Percentiles rank a stretch among this genome's conserved stretches.
Evolutionary conservation across 1,140 invertebrate genomes (phyloP).

Genomic region (Drosophila pachea): DNA sequence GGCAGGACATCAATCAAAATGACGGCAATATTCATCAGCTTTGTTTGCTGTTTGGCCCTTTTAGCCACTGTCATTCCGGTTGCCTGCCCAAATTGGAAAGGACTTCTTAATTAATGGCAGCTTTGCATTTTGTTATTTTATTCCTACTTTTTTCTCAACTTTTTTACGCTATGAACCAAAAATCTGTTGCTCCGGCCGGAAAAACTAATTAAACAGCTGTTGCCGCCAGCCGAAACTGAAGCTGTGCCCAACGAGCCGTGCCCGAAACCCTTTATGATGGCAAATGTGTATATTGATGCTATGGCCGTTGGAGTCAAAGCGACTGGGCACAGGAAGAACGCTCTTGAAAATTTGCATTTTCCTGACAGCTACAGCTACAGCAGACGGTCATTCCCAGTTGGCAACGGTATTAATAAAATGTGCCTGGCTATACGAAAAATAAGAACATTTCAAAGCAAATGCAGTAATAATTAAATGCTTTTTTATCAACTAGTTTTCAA

Average conservation of each 20-base stretch:
- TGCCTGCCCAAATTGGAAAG: slow-evolving; percentile 47
- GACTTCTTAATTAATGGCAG: slow-evolving; percentile 55
- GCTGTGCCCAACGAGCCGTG: slow-evolving; percentile 34
- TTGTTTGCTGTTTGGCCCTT: slow-evolving; percentile 4
- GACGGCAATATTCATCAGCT: slow-evolving; percentile 23
- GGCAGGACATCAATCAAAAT: slow-evolving; percentile 59
- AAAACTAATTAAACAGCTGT: slow-evolving; percentile 58
- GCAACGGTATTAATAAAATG: background rate
- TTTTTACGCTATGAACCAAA: slow-evolving; percentile 5
- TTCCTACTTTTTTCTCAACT: background rate
- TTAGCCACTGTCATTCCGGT: slow-evolving; percentile 10
- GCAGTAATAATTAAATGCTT: background rate
- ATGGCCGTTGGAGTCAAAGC: background rate
- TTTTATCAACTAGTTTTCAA: background rate
- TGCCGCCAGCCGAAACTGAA: slow-evolving; percentile 19
- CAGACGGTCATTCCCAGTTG: slow-evolving; percentile 11
- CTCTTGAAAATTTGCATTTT: slow-evolving; percentile 58
- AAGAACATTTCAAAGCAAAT: background rate
- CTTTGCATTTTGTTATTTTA: slow-evolving; percentile 34
- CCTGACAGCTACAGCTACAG: background rate
- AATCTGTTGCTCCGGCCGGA: slow-evolving; percentile 51
- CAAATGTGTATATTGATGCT: background rate
- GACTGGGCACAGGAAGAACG: slow-evolving; percentile 39
- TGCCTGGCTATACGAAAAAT: too few species aligned
- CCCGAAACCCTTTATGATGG: slow-evolving; percentile 25